phyloP scores from a whole-genome alignment of 2,888 invertebrate genomes.

The Koerneria pararmatus region DNA sequence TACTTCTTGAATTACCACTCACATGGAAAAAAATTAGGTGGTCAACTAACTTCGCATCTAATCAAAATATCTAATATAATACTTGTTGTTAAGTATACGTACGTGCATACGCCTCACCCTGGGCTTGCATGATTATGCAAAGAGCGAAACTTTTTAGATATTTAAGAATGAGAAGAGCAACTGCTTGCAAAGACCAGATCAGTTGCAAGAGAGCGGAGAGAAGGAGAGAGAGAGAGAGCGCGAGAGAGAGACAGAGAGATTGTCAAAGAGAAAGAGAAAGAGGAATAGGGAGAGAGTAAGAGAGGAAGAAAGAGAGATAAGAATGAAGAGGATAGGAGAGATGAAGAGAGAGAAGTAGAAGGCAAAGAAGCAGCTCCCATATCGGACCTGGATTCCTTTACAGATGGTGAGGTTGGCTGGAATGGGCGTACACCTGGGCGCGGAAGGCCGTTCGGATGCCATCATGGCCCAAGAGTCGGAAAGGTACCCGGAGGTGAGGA shows the following conservation, averaged over 20 bases:
- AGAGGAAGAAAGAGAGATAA: background rate
- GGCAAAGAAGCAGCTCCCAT: background rate
- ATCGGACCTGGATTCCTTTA: conserved; percentile 64
- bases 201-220: background rate
- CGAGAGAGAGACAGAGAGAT: background rate
- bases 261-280: background rate
- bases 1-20: no score
- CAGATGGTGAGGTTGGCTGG: conserved; percentile 68
- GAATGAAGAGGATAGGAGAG: background rate
- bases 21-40: no score
- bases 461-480: conserved; percentile 24
- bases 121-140: no score
- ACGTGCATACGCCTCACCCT: no score
- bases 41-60: no score
- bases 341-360: background rate
- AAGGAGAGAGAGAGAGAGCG: background rate
- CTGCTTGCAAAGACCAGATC: background rate
- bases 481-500: no score
- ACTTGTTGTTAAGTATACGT: no score
- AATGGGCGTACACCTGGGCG: conserved; percentile 67
- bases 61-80: no score
- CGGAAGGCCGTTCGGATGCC: conserved; percentile 23
- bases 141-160: no score
- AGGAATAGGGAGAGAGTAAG: background rate
- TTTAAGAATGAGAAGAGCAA: no score